Conservation (phyloP, 2,113 vertebrate genomes). For the Syngnathoides biaculeatus region DNA sequence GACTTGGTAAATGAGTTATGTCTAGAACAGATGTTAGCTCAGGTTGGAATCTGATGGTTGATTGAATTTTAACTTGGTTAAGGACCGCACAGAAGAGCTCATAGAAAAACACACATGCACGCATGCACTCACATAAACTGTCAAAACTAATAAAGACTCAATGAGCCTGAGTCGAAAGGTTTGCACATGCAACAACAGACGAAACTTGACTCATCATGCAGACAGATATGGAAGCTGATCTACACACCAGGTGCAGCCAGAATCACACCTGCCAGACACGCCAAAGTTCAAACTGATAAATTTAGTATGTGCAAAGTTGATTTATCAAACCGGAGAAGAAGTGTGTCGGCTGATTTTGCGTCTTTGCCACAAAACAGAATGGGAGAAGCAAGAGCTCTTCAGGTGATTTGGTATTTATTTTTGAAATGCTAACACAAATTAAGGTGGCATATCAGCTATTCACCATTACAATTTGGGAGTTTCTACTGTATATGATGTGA, state of each 20-base stretch:
- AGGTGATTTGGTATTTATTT: too few relatives aligned
- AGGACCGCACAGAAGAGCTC: background rate
- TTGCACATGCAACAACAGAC: background rate
- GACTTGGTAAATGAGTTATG: background rate
- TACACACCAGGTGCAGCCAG: background rate
- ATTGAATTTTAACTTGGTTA: conserved; percentile 10
- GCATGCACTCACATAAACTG: background rate
- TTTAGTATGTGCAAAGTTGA: too few relatives aligned
- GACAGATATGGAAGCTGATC: background rate
- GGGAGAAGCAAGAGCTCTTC: too few relatives aligned
- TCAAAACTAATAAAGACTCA: background rate
- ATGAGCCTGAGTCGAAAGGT: background rate
- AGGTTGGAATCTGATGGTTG: conserved; percentile 11
- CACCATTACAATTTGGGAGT: too few relatives aligned
- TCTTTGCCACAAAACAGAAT: too few relatives aligned
- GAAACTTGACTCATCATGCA: background rate
- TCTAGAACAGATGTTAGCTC: conserved; percentile 11
- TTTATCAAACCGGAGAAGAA: too few relatives aligned
- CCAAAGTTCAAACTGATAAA: background rate
- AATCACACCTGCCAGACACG: background rate
- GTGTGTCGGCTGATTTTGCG: too few relatives aligned
- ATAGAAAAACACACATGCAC: background rate
- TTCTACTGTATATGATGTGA: too few relatives aligned
- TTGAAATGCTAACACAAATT: too few relatives aligned
- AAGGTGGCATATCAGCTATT: too few relatives aligned